Evolutionary conservation across 2,113 vertebrate genomes (phyloP).

Genomic region (Hylia prasina): DNA sequence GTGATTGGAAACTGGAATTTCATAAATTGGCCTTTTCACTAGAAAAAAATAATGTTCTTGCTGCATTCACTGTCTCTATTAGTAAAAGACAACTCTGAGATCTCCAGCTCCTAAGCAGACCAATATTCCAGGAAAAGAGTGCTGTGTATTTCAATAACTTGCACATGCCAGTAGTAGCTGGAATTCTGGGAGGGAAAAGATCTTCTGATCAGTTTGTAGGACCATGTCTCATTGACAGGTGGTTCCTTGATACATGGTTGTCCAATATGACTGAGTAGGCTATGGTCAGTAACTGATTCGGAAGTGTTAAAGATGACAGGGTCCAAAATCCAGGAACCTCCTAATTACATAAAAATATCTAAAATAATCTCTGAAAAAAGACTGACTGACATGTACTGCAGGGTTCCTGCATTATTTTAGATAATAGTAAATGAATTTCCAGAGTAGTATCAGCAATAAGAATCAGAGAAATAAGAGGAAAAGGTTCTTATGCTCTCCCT

Average conservation of each 20-base stretch:
- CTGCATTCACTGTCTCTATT: not conserved
- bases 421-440: slow-evolving; percentile 22
- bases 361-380: not conserved
- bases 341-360: not conserved
- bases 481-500: not conserved
- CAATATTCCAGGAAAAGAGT: not conserved
- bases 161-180: not conserved
- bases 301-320: not conserved
- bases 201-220: not conserved
- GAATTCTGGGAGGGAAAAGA: not conserved
- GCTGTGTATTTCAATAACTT: not conserved
- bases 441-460: not conserved
- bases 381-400: not conserved
- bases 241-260: not conserved
- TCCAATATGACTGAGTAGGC: not conserved
- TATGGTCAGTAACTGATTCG: not conserved
- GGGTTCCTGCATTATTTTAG: not conserved
- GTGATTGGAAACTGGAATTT: not conserved
- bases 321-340: not conserved
- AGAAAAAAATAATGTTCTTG: not conserved
- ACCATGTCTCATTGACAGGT: not conserved
- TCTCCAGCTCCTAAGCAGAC: not conserved
- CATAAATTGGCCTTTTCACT: not conserved
- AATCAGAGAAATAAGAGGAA: not conserved
- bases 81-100: not conserved